Evolutionary conservation across 2,888 invertebrate species (phyloP).

Genomic region (Elegia similella): DNA sequence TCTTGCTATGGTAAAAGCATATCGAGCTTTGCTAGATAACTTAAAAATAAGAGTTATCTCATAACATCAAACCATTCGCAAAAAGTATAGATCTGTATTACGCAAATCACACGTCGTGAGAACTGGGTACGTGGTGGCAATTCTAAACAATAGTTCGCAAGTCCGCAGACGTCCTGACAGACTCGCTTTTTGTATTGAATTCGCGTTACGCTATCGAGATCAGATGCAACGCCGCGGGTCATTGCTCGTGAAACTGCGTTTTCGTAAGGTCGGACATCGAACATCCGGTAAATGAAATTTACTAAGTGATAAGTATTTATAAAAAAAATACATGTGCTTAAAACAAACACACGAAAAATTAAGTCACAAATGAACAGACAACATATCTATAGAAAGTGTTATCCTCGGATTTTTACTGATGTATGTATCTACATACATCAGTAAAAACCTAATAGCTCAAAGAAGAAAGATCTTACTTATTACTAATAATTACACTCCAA

Average conservation of each 20-base stretch:
- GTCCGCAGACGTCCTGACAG: constrained; percentile 34
- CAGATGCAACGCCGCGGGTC: constrained; percentile 17
- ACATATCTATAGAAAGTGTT: no score
- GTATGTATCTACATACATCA: no score
- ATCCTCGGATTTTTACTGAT: no score
- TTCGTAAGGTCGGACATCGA: constrained; percentile 1
- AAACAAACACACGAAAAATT: no score
- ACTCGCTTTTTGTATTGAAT: constrained; percentile 8
- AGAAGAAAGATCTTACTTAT: no score
- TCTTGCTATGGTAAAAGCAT: no score
- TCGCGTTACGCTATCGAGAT: constrained; percentile 4
- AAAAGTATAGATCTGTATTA: constrained; percentile 32
- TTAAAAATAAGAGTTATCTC: constrained; percentile 28
- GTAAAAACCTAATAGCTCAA: no score
- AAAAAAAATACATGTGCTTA: no score
- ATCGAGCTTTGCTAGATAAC: no score
- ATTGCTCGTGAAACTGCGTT: constrained; percentile 14
- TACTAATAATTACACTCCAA: no score
- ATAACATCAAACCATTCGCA: neutral
- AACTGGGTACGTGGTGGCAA: constrained; percentile 71
- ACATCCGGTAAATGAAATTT: neutral
- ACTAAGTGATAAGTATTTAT: neutral
- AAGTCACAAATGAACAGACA: no score
- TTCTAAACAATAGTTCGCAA: constrained; percentile 53
- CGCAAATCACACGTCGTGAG: constrained; percentile 57